Evolutionary conservation across 2,113 vertebrate species (phyloP).

Genomic region (Sander lucioperca): DNA sequence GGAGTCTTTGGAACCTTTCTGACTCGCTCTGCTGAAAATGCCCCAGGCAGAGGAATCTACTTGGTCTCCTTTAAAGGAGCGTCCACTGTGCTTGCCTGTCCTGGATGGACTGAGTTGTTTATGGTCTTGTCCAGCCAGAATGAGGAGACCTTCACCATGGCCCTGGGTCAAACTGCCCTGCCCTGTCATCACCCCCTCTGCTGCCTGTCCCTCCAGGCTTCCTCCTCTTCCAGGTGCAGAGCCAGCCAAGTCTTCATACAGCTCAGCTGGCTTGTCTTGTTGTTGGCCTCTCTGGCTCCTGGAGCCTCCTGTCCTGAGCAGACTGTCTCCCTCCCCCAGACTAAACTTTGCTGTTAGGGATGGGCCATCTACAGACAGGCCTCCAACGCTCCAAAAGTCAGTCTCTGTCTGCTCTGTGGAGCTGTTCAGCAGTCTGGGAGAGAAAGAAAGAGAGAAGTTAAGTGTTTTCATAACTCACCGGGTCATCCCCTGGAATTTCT

Average conservation of each 20-base stretch:
- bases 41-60: conserved; percentile 36
- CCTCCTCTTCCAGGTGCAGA: conserved; percentile 23
- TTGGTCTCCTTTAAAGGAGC: conserved; percentile 37
- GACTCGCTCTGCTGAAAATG: not conserved
- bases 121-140: not conserved
- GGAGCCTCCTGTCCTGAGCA: not conserved
- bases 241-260: not conserved
- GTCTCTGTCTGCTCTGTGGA: conserved; percentile 43
- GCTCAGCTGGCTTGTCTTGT: not conserved
- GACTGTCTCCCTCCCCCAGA: not conserved
- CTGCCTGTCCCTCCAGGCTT: conserved; percentile 17
- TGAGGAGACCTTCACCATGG: not conserved
- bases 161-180: conserved; percentile 15
- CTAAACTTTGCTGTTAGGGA: not conserved
- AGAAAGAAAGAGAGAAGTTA: not conserved
- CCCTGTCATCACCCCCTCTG: not conserved
- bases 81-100: not conserved
- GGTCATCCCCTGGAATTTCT: not conserved
- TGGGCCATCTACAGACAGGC: not conserved
- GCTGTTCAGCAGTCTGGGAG: conserved; percentile 72
- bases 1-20: not conserved
- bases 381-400: conserved; percentile 8
- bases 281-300: not conserved
- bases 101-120: not conserved
- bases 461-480: not conserved